Conservation (phyloP, 2,113 vertebrate species). For the Salvator merianae region DNA sequence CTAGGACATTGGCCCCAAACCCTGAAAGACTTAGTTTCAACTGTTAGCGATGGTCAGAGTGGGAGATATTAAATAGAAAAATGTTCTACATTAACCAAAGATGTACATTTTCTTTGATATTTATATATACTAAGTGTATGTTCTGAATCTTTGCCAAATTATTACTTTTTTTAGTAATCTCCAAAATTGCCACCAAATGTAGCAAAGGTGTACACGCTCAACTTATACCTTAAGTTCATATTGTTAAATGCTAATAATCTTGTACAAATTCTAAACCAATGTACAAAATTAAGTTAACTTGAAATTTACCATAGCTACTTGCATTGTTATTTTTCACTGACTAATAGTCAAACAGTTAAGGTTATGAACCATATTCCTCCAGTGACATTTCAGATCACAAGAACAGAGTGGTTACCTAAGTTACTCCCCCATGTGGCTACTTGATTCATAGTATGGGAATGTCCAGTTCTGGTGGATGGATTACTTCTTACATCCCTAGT, state of each 20-base stretch:
- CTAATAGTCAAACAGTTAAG: neutral
- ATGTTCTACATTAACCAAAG: neutral
- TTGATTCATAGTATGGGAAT: constrained; percentile 1
- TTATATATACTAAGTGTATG: neutral
- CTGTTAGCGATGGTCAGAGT: neutral
- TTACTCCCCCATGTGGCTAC: neutral
- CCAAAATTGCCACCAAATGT: neutral
- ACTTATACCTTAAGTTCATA: neutral
- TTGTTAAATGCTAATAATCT: neutral
- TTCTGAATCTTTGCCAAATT: too few species aligned
- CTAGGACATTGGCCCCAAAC: neutral
- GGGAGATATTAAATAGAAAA: neutral
- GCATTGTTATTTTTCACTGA: neutral
- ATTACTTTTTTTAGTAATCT: too few species aligned
- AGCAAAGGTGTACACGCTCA: neutral
- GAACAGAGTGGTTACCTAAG: neutral
- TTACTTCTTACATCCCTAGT: neutral
- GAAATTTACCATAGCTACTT: too few species aligned
- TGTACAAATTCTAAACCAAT: neutral
- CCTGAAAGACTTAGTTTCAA: neutral
- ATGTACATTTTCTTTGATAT: neutral
- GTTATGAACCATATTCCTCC: neutral
- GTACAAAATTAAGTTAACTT: too few species aligned
- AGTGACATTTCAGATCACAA: constrained; percentile 10
- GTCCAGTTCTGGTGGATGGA: neutral